Evolutionary conservation across 2,113 vertebrate genomes (phyloP).

Genomic region (Sula dactylatra): DNA sequence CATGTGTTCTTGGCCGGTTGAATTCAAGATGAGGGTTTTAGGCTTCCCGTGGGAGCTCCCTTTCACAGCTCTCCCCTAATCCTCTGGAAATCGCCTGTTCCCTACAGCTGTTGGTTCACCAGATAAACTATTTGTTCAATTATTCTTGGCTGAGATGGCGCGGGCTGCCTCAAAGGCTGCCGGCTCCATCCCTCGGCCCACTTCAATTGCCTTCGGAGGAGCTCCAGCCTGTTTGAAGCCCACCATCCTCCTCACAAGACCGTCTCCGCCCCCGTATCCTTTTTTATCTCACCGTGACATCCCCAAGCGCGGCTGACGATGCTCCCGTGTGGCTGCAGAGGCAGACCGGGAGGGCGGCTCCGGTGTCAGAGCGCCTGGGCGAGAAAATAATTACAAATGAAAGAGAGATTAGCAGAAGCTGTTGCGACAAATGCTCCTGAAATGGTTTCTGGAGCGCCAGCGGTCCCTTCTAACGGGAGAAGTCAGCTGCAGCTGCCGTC

Average conservation of each 20-base stretch:
- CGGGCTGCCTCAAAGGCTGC: slow-evolving; percentile 74
- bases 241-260: background rate
- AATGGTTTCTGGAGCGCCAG: slow-evolving; percentile 51
- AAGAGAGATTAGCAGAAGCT: slow-evolving; percentile 73
- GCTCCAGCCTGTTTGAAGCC: slow-evolving; percentile 53
- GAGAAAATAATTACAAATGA: slow-evolving; percentile 76
- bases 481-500: slow-evolving; percentile 70
- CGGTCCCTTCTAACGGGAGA: slow-evolving; percentile 61
- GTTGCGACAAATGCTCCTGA: slow-evolving; percentile 67
- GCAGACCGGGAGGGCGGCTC: background rate
- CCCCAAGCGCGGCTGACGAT: background rate
- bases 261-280: background rate
- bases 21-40: slow-evolving; percentile 68
- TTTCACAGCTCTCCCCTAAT: slow-evolving; percentile 76
- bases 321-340: background rate
- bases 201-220: slow-evolving; percentile 66
- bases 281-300: background rate
- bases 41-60: slow-evolving; percentile 74
- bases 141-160: slow-evolving; percentile 73
- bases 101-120: slow-evolving; percentile 80
- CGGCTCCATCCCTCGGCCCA: slow-evolving; percentile 54
- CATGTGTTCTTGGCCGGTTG: slow-evolving; percentile 61
- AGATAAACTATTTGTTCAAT: slow-evolving; percentile 80
- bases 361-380: background rate
- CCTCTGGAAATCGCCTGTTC: slow-evolving; percentile 77